Evolutionary conservation across 2,888 invertebrate genomes (phyloP).

Genomic region (Netelia virgata): DNA sequence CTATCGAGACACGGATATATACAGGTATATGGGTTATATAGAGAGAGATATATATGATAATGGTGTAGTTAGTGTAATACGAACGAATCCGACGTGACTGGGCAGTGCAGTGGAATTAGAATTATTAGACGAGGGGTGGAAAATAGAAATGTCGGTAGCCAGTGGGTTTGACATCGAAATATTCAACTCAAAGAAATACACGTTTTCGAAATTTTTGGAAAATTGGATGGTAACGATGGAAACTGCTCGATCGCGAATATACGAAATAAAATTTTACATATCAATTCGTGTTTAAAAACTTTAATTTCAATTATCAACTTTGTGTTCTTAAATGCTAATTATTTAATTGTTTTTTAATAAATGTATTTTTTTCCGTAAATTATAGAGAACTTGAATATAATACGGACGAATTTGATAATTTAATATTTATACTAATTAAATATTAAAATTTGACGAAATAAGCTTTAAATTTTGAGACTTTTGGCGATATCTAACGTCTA

Average conservation of each 20-base stretch:
- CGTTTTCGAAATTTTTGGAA: too few species aligned
- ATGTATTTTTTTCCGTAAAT: too few species aligned
- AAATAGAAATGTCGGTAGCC: neutral
- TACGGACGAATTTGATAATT: too few species aligned
- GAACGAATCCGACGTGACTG: slow-evolving; percentile 30
- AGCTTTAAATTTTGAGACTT: too few species aligned
- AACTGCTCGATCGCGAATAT: neutral
- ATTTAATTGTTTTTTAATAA: too few species aligned
- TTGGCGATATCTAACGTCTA: too few species aligned
- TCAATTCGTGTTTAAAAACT: neutral
- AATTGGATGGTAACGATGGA: too few species aligned
- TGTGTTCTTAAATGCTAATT: too few species aligned
- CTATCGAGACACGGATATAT: slow-evolving; percentile 47
- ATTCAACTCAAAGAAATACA: neutral
- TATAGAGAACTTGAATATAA: too few species aligned
- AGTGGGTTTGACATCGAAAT: neutral
- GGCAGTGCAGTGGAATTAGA: neutral
- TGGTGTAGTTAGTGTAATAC: neutral
- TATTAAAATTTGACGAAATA: too few species aligned
- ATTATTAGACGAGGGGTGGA: neutral
- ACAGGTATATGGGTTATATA: neutral
- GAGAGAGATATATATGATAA: neutral
- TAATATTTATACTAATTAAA: too few species aligned
- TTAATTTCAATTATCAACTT: neutral
- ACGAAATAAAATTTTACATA: neutral